These are phyloP conservation scores for Pangasius sanitwongsei DNA, from an alignment of 2,797 vertebrate species.

Conservation along the genomic window DNA sequence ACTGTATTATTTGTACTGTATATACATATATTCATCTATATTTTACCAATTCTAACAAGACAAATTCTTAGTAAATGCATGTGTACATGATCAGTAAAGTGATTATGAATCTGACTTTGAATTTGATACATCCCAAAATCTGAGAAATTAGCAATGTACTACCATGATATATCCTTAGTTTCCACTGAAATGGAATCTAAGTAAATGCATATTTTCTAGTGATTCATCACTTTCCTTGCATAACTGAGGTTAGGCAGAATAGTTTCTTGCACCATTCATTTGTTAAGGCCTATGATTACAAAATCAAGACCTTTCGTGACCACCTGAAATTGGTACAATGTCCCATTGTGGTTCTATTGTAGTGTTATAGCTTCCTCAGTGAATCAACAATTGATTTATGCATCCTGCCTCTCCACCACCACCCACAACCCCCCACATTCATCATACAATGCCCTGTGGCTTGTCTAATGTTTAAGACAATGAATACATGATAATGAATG, in stretches of 20 bases:
- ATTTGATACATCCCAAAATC: not conserved
- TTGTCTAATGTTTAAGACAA: conserved; percentile 28
- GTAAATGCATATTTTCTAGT: not conserved
- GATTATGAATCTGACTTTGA: not conserved
- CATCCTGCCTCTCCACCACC: conserved; percentile 71
- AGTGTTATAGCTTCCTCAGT: conserved; percentile 78
- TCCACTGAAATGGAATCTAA: not conserved
- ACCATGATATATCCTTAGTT: not conserved
- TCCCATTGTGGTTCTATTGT: conserved; percentile 72
- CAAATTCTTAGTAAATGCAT: not conserved
- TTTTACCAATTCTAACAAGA: not conserved
- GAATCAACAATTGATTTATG: conserved; percentile 75
- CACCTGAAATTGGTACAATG: conserved; percentile 55
- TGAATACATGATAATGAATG: conserved; percentile 2
- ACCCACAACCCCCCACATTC: conserved; percentile 55
- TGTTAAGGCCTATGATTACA: conserved; percentile 29
- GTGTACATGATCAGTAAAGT: not conserved
- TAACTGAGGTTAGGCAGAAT: not conserved
- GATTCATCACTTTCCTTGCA: not conserved
- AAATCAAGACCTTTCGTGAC: conserved; percentile 39
- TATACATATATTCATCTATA: not conserved
- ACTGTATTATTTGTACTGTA: not conserved
- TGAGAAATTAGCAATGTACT: not conserved
- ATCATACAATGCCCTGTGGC: conserved; percentile 12
- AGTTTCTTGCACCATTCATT: not conserved